Percentiles rank a stretch among this genome's conserved stretches.
Conservation (phyloP, 2,888 invertebrate genomes). For the Blastobasis adustella region DNA sequence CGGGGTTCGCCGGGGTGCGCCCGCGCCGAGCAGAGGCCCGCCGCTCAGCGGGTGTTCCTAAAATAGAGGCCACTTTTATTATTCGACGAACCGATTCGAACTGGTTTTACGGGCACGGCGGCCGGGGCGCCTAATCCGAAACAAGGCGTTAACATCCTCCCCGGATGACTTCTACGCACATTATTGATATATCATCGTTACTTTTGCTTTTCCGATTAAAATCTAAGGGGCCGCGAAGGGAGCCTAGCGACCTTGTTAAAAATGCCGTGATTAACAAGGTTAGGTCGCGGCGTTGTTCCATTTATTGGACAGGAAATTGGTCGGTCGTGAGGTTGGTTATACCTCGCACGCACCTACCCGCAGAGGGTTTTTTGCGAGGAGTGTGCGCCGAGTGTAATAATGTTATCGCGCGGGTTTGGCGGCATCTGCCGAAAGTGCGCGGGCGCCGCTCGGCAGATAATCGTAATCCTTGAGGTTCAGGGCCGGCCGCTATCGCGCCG, state of each 20-base stretch:
- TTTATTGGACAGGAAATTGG: conserved; percentile 17
- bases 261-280: conserved; percentile 9
- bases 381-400: conserved; percentile 6
- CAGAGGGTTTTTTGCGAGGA: conserved; percentile 8
- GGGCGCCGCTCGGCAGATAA: conserved; percentile 51
- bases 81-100: conserved; percentile 56
- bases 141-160: conserved; percentile 39
- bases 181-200: conserved; percentile 11
- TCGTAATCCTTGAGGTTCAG: conserved; percentile 49
- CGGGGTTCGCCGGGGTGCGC: conserved; percentile 10
- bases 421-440: conserved; percentile 60
- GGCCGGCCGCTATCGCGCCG: conserved; percentile 29
- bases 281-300: conserved; percentile 16
- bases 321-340: conserved; percentile 10
- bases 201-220: neutral
- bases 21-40: conserved; percentile 31
- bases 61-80: conserved; percentile 62
- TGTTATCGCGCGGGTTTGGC: conserved; percentile 51
- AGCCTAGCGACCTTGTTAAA: conserved; percentile 3
- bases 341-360: conserved; percentile 5
- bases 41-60: conserved; percentile 53
- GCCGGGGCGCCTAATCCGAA: conserved; percentile 42
- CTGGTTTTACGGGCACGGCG: conserved; percentile 48
- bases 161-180: conserved; percentile 26
- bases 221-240: neutral